A percentile compares a stretch with the other conserved stretches of the same genome.
phyloP scores from a whole-genome alignment of 2,888 invertebrate species.

The Athalia rosae region DNA sequence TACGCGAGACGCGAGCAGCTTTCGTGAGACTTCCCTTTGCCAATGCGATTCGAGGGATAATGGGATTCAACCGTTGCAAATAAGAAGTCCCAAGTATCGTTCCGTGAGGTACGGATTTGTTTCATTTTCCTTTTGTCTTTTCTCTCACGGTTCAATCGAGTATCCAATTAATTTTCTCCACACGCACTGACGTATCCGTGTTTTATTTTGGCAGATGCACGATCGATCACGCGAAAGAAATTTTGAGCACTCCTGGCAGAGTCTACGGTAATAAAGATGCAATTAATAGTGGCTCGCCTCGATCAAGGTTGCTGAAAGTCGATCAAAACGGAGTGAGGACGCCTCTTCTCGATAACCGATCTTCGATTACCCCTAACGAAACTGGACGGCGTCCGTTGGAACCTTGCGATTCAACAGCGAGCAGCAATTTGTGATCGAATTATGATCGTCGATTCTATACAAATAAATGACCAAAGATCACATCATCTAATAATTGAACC shows the following conservation, averaged over 20 bases:
- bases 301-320: background rate
- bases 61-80: constrained; percentile 22
- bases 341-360: constrained; percentile 15
- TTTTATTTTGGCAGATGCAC: constrained; percentile 18
- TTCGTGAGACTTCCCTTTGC: constrained; percentile 39
- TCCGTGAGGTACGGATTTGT: constrained; percentile 24
- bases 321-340: background rate
- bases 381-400: constrained; percentile 12
- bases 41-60: constrained; percentile 47
- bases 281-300: background rate
- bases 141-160: background rate
- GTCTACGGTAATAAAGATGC: constrained; percentile 5
- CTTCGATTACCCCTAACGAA: background rate
- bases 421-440: constrained; percentile 30
- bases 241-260: constrained; percentile 51
- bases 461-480: background rate
- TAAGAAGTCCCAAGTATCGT: constrained; percentile 10
- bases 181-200: background rate
- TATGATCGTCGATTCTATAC: background rate
- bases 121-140: background rate
- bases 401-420: constrained; percentile 26
- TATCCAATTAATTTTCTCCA: background rate
- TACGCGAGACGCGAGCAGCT: constrained; percentile 54
- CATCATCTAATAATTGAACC: background rate
- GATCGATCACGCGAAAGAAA: constrained; percentile 59